phyloP scores from a whole-genome alignment of 2,888 invertebrate species.

The Odontothrips loti region DNA sequence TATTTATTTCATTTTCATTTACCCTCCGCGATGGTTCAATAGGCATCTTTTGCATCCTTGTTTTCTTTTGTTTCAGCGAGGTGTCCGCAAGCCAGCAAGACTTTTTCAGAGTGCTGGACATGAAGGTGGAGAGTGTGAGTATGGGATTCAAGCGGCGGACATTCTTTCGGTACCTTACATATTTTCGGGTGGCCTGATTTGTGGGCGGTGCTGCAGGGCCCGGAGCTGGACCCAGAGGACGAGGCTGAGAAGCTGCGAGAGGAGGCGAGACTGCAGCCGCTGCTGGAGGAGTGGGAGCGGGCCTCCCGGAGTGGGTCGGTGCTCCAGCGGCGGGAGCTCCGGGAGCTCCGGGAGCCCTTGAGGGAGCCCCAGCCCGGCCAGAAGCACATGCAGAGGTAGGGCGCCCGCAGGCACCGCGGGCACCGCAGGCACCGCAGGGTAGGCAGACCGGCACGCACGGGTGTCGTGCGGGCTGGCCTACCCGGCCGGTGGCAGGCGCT shows the following conservation, averaged over 20 bases:
- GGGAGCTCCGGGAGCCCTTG: neutral
- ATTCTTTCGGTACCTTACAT: neutral
- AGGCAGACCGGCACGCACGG: too few relatives aligned
- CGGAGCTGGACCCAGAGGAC: conserved; percentile 5
- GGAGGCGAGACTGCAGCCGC: neutral
- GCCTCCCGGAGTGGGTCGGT: neutral
- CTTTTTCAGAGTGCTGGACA: conserved; percentile 89
- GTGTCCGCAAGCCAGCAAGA: conserved; percentile 85
- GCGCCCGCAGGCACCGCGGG: neutral
- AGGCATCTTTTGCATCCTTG: too few relatives aligned
- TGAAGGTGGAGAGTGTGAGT: conserved; percentile 83
- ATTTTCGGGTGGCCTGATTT: too few relatives aligned
- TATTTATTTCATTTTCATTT: too few relatives aligned
- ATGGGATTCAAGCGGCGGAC: neutral
- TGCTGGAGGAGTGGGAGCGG: conserved; percentile 1
- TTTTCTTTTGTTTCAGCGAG: conserved; percentile 73
- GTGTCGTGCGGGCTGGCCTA: too few relatives aligned
- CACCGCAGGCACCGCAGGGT: too few relatives aligned
- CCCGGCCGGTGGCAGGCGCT: too few relatives aligned
- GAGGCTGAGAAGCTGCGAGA: neutral
- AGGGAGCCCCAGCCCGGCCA: too few relatives aligned
- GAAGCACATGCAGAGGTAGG: neutral
- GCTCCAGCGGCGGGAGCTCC: neutral
- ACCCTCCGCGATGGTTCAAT: too few relatives aligned
- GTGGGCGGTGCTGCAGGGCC: neutral